These are phyloP conservation scores for Atherinosoma microstoma DNA, from an alignment of 2,797 vertebrate species.

Conservation along the genomic window DNA sequence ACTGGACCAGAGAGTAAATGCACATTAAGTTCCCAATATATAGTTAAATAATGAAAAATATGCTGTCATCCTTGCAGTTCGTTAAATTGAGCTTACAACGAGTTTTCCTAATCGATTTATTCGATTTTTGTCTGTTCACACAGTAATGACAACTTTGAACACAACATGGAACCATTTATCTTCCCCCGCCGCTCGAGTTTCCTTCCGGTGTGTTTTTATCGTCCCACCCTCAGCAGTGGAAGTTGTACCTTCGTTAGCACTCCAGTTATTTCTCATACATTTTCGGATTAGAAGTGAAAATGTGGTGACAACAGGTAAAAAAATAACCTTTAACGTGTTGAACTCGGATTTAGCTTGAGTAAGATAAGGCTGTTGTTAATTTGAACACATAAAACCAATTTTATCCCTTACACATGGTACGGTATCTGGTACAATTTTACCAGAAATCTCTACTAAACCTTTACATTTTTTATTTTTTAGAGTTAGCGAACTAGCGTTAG, in stretches of 20 bases:
- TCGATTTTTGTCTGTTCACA: neutral
- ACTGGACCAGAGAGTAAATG: conserved; percentile 27
- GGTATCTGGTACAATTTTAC: neutral
- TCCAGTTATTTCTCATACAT: accelerated
- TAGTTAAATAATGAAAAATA: neutral
- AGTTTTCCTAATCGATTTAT: neutral
- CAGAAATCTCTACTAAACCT: neutral
- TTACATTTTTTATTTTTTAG: too few relatives aligned
- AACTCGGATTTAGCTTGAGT: neutral
- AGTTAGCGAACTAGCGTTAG: neutral
- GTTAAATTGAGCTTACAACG: accelerated
- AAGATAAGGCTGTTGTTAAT: neutral
- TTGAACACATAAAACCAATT: neutral
- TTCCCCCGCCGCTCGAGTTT: conserved; percentile 29
- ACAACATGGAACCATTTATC: conserved; percentile 51
- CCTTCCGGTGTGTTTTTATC: conserved; percentile 59
- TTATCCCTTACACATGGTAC: neutral
- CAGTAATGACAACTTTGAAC: neutral
- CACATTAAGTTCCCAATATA: neutral
- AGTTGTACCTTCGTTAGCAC: neutral
- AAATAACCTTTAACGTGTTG: neutral
- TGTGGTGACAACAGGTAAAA: conserved; percentile 21
- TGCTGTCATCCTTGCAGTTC: accelerated
- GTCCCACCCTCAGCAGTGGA: conserved; percentile 23
- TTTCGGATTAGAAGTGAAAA: neutral